These are phyloP conservation scores for Meliscaeva auricollis DNA, from an alignment of 2,888 invertebrate species.

Conservation along the genomic window DNA sequence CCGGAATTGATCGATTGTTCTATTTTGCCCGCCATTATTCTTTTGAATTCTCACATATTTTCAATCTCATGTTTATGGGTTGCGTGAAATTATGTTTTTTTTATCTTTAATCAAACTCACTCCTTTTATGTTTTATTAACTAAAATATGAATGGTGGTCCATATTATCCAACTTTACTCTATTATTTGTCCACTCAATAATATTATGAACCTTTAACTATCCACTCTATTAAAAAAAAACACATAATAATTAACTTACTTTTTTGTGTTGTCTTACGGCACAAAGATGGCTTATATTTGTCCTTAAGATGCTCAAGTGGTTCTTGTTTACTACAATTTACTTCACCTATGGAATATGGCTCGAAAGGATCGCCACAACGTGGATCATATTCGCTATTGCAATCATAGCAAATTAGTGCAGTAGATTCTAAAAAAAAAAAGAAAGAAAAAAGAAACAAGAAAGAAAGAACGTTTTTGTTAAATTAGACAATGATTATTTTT, in stretches of 20 bases:
- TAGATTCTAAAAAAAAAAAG: conserved; percentile 83
- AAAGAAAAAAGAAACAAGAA: not conserved
- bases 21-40: too few species aligned
- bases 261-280: conserved; percentile 94
- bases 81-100: too few species aligned
- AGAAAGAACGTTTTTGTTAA: not conserved
- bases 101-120: too few species aligned
- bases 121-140: too few species aligned
- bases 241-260: conserved; percentile 85
- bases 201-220: too few species aligned
- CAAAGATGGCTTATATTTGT: conserved; percentile 85
- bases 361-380: conserved; percentile 94
- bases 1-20: too few species aligned
- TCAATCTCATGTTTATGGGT: too few species aligned
- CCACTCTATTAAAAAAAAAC: not conserved
- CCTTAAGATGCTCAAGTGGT: conserved; percentile 88
- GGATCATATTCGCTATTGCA: conserved; percentile 96
- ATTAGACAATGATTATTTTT: too few species aligned
- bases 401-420: conserved; percentile 92
- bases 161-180: too few species aligned
- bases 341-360: conserved; percentile 92
- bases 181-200: too few species aligned
- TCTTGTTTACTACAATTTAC: conserved; percentile 92
- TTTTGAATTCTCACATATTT: too few species aligned
- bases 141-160: too few species aligned